phyloP scores from a whole-genome alignment of 2,888 invertebrate species.

The Hemithea aestivaria region DNA sequence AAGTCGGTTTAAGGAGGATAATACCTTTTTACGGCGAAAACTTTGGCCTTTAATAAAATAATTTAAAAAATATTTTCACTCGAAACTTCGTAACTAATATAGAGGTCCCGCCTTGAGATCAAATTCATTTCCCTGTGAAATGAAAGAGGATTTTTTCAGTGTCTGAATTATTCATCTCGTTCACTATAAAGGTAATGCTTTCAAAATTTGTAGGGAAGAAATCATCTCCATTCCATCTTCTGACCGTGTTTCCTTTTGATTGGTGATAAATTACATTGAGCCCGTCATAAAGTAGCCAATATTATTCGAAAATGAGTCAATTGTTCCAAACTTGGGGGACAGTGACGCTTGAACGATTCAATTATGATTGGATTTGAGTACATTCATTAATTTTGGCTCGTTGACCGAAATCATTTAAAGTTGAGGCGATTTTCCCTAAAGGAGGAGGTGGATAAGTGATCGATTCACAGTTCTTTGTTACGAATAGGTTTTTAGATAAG shows the following conservation, averaged over 20 bases:
- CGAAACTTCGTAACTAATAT: no score
- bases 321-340: slow-evolving; percentile 2
- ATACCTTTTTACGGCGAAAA: no score
- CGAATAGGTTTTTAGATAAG: no score
- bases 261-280: slow-evolving; percentile 1
- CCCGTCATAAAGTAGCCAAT: slow-evolving; percentile 1
- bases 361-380: slow-evolving; percentile 10
- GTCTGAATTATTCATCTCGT: background rate
- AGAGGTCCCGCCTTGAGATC: no score
- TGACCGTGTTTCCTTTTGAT: background rate
- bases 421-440: no score
- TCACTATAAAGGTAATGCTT: background rate
- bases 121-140: background rate
- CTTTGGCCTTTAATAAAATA: no score
- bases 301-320: slow-evolving; percentile 1
- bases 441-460: no score
- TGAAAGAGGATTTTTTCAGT: background rate
- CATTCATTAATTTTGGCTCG: slow-evolving; percentile 9
- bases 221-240: background rate
- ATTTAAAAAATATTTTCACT: no score
- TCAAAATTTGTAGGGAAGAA: background rate
- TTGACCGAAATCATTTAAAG: no score
- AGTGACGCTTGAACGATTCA: slow-evolving; percentile 6
- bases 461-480: no score
- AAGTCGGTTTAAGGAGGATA: no score